These are phyloP conservation scores for Mamestra brassicae DNA, from an alignment of 2,888 invertebrate species.

Conservation along the genomic window DNA sequence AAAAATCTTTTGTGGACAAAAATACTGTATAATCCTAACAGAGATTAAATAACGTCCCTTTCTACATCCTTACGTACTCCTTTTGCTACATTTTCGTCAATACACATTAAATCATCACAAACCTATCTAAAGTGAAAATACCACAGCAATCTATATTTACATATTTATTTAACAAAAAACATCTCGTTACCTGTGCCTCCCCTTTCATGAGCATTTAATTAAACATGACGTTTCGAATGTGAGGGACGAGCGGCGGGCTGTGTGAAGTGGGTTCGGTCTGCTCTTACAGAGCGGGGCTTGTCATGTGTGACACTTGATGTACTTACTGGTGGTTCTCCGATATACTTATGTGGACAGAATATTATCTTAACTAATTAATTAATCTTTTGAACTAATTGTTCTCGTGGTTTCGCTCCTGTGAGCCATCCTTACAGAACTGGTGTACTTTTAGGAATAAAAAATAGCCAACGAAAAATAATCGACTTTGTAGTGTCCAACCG, in stretches of 20 bases:
- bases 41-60: too few relatives aligned
- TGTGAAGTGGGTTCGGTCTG: conserved; percentile 73
- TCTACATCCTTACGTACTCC: not conserved
- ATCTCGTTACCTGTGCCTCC: conserved; percentile 24
- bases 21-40: not conserved
- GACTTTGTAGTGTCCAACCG: too few relatives aligned
- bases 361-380: too few relatives aligned
- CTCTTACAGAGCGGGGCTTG: conserved; percentile 52
- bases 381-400: too few relatives aligned
- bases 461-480: too few relatives aligned
- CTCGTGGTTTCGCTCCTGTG: too few relatives aligned
- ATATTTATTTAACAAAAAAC: conserved; percentile 29
- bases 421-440: too few relatives aligned
- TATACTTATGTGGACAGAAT: not conserved
- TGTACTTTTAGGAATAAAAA: too few relatives aligned
- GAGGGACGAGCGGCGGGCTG: conserved; percentile 54
- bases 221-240: conserved; percentile 68
- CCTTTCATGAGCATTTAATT: conserved; percentile 65
- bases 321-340: conserved; percentile 13
- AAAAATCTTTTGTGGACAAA: not conserved
- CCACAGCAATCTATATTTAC: not conserved
- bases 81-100: too few relatives aligned
- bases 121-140: not conserved
- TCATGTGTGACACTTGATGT: conserved; percentile 29
- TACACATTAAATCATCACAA: not conserved